These are phyloP conservation scores for Heliconius eleuchia DNA, from an alignment of 1,140 invertebrate genomes.

Conservation along the genomic window DNA sequence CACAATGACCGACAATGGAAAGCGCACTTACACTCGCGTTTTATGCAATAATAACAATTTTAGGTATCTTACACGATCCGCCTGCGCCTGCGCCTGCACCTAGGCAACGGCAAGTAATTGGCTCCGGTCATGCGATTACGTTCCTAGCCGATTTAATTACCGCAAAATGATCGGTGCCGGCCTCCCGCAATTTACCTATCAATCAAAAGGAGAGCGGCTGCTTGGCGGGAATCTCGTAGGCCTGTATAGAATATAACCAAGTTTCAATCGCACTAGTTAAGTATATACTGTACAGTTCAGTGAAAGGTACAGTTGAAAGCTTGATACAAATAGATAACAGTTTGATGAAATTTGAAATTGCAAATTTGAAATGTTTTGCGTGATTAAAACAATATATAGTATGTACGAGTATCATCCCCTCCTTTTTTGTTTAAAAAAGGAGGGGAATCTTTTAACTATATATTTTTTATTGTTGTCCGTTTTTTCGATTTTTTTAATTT, in stretches of 20 bases:
- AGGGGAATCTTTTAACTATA: no score
- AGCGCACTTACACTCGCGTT: slow-evolving; percentile 53
- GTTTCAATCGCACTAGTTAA: slow-evolving; percentile 25
- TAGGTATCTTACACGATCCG: slow-evolving; percentile 70
- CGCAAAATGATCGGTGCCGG: slow-evolving; percentile 78
- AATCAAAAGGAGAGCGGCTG: slow-evolving; percentile 65
- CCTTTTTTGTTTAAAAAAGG: no score
- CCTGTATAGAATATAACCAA: slow-evolving; percentile 21
- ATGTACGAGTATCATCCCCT: no score
- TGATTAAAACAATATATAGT: neutral
- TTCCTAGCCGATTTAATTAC: slow-evolving; percentile 81
- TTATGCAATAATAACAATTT: slow-evolving; percentile 73
- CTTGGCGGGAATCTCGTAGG: slow-evolving; percentile 21
- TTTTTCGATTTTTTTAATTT: no score
- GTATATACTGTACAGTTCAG: slow-evolving; percentile 4
- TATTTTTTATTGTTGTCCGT: no score
- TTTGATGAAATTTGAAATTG: neutral
- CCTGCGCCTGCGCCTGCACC: slow-evolving; percentile 46
- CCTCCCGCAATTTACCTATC: slow-evolving; percentile 80
- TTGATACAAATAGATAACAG: neutral
- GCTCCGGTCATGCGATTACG: slow-evolving; percentile 80
- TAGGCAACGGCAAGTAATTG: slow-evolving; percentile 76
- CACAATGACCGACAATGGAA: slow-evolving; percentile 20
- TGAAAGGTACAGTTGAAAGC: slow-evolving; percentile 20
- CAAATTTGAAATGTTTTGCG: neutral